Evolutionary conservation across 1,140 invertebrate genomes (phyloP).

Genomic region (Tetramorium alpestre): DNA sequence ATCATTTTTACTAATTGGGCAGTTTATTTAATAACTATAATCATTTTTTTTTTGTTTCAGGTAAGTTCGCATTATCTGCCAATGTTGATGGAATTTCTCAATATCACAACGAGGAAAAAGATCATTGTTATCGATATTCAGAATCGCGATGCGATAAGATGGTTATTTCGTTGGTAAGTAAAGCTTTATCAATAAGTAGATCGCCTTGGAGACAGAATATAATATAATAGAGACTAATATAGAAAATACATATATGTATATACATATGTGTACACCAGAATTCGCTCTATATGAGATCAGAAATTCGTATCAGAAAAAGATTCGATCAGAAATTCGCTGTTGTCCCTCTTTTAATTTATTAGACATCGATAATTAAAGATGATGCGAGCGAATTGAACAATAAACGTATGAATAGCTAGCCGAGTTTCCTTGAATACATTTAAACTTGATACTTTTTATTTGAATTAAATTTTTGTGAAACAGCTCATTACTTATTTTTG

Average conservation of each 20-base stretch:
- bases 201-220: slow-evolving; percentile 9
- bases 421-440: neutral
- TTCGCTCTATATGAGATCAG: neutral
- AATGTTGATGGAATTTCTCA: slow-evolving; percentile 31
- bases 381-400: neutral
- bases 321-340: neutral
- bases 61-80: slow-evolving; percentile 53
- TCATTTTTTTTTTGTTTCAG: slow-evolving; percentile 59
- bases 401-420: neutral
- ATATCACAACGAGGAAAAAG: slow-evolving; percentile 57
- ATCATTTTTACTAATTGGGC: neutral
- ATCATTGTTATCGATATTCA: slow-evolving; percentile 35
- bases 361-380: neutral
- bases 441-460: neutral
- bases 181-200: slow-evolving; percentile 37
- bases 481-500: neutral
- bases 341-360: neutral
- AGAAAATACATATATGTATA: no score
- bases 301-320: neutral
- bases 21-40: neutral
- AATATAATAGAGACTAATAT: neutral
- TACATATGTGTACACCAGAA: neutral
- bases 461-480: no score
- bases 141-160: slow-evolving; percentile 52
- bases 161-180: slow-evolving; percentile 37